Conservation (phyloP, 2,888 invertebrate species). For the Amiota minor region DNA sequence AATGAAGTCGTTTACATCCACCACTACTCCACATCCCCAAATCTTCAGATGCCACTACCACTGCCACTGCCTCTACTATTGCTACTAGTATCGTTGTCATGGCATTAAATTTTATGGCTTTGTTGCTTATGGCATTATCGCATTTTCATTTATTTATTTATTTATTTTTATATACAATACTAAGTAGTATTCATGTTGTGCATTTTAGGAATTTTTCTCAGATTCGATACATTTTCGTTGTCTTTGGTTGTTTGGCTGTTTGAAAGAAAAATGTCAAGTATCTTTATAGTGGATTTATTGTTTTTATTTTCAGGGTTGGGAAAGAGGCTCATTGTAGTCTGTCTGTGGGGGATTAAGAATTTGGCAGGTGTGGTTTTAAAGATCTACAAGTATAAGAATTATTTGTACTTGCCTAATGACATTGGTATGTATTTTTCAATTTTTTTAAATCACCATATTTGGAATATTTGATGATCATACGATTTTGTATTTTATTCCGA, state of each 20-base stretch:
- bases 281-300: constrained; percentile 55
- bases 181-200: constrained; percentile 13
- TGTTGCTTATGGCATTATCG: constrained; percentile 52
- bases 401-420: too few species aligned
- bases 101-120: constrained; percentile 63
- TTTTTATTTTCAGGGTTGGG: constrained; percentile 30
- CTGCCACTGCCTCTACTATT: too few species aligned
- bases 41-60: constrained; percentile 12
- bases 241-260: constrained; percentile 52
- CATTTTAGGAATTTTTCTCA: constrained; percentile 53
- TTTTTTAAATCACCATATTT: too few species aligned
- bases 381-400: too few species aligned
- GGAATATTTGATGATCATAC: too few species aligned
- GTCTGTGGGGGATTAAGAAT: not conserved
- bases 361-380: constrained; percentile 32
- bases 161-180: constrained; percentile 1
- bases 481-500: too few species aligned
- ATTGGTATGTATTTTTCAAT: too few species aligned
- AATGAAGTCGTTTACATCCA: constrained; percentile 62
- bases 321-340: not conserved
- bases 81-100: constrained; percentile 12
- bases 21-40: constrained; percentile 18
- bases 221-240: not conserved
- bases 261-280: constrained; percentile 55
- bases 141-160: constrained; percentile 36